Conservation (phyloP, 2,113 vertebrate species). For the Phaethon lepturus region DNA sequence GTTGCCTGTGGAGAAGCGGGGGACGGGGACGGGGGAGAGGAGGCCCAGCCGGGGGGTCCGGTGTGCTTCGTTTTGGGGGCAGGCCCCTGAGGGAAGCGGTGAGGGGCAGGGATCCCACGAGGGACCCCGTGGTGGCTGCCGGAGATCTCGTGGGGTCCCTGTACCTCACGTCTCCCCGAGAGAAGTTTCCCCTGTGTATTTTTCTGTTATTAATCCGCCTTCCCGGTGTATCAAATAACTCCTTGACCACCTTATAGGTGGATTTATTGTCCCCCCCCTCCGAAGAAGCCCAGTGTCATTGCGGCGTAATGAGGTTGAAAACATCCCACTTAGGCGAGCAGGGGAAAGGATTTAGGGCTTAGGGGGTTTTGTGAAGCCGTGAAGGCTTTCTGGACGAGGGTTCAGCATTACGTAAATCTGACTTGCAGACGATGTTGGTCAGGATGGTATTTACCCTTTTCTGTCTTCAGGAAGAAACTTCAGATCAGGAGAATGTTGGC, state of each 20-base stretch:
- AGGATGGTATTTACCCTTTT: not conserved
- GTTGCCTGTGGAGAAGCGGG: not conserved
- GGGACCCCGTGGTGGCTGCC: not conserved
- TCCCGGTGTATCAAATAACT: not conserved
- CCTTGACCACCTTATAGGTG: not conserved
- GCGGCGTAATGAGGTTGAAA: not conserved
- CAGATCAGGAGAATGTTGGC: not conserved
- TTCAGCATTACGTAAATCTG: not conserved
- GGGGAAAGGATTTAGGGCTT: slow-evolving; percentile 37
- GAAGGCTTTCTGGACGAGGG: not conserved
- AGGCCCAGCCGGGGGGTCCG: not conserved
- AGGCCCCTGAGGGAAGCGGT: not conserved
- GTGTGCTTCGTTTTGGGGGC: not conserved
- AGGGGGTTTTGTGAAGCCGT: not conserved
- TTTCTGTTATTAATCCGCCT: not conserved
- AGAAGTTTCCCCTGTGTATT: not conserved
- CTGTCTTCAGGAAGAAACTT: not conserved
- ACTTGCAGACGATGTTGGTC: not conserved
- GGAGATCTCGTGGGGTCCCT: not conserved
- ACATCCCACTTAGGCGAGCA: not conserved
- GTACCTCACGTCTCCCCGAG: not conserved
- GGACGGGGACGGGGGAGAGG: not conserved
- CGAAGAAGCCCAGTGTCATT: not conserved
- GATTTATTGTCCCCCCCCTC: not conserved
- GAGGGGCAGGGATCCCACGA: too few relatives aligned